phyloP scores from a whole-genome alignment of 2,113 vertebrate genomes.

The Pterocles burchelli region DNA sequence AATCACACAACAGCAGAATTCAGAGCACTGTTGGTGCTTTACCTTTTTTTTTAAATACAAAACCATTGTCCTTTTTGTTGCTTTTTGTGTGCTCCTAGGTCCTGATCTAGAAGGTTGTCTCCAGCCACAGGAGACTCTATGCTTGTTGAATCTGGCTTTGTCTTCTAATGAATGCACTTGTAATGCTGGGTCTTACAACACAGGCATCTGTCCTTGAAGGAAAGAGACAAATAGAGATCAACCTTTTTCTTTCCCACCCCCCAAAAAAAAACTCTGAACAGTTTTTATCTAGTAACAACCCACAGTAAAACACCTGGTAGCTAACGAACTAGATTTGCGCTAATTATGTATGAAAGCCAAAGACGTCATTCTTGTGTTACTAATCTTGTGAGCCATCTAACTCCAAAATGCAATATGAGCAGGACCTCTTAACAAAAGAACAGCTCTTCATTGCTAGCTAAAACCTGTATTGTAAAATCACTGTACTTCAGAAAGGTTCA shows the following conservation, averaged over 20 bases:
- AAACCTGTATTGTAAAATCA: not conserved
- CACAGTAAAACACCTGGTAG: not conserved
- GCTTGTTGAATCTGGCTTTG: not conserved
- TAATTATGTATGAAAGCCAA: not conserved
- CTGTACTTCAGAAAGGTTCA: not conserved
- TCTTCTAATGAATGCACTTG: not conserved
- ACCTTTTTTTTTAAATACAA: not conserved
- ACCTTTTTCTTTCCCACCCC: fast-evolving
- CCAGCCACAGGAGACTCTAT: not conserved
- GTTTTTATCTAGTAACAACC: not conserved
- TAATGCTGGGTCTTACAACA: not conserved
- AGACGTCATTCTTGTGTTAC: not conserved
- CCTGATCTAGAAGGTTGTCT: not conserved
- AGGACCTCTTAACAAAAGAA: not conserved
- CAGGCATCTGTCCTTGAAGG: not conserved
- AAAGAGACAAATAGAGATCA: not conserved
- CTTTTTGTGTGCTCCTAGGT: not conserved
- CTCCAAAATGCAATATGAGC: not conserved
- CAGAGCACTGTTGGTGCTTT: not conserved
- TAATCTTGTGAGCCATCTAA: not conserved
- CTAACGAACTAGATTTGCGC: not conserved
- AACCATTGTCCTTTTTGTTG: not conserved
- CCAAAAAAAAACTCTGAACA: not conserved
- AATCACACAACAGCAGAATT: not conserved
- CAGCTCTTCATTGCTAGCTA: not conserved